Evolutionary conservation across 2,888 invertebrate species (phyloP), one percentile per base, ranked within the genome.

Genomic region (Nasonia oneida): DNA sequence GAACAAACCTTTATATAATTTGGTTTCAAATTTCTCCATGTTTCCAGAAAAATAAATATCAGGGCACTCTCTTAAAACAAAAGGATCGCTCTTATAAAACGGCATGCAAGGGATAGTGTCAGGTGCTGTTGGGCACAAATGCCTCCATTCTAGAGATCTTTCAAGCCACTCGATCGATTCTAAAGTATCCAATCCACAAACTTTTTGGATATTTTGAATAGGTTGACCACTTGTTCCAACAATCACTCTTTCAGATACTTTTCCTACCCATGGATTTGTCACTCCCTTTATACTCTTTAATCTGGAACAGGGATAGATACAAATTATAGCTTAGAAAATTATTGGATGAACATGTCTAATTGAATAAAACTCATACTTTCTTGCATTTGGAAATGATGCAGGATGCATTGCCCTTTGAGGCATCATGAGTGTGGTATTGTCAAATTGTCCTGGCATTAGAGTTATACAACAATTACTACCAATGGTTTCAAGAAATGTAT

Each of bases 371-470:
- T 71, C n/a, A 57, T 88, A 91, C 90, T 88, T 90, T 84, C 88
- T 89, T 4, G 93, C 90, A 87, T 91, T 89, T 18, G 91, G 90
- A 61, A 93, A 83, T 83, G 92, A 88, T 81, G 98, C 98, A 86
- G 95, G 96, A 93, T 99, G 98, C 87, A 99, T 95, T 6, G 98
- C 97, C 93, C 97, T 98, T 92, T 99, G 99, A 0, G 99, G 99
- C 89, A 99, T 93, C 95, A 98, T 96, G 88, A 96, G 96, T 91
- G 98, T 98, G 0, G 97, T 95, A 0, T 98, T 98, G 93, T 98
- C 98, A 91, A 96, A 96, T 91, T 97, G 96, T 0, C 99, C 99
- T 0, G 99, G 98, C 98, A 99, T 98, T 29, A 99, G 91, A 92
- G 98, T 98, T 3, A 99, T 95, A 93, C 84, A 90, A 81, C 93